phyloP scores from a whole-genome alignment of 2,888 invertebrate genomes.

The Liodrosophila aerea region DNA sequence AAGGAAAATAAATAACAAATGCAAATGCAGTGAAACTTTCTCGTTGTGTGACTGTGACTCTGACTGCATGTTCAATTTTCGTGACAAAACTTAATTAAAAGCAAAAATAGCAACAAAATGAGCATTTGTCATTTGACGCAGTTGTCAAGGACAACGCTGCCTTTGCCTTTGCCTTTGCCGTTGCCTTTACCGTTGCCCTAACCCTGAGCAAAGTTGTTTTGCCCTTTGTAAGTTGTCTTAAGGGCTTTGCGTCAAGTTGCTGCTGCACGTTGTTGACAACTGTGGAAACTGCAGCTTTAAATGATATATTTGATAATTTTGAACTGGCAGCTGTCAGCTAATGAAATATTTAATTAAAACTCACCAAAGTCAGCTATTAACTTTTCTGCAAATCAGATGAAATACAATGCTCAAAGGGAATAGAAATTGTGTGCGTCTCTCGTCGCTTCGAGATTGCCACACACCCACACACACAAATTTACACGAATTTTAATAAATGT shows the following conservation, averaged over 20 bases:
- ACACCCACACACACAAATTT: constrained; percentile 25
- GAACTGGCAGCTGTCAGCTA: constrained; percentile 3
- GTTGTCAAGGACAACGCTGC: constrained; percentile 22
- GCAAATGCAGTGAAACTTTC: constrained; percentile 45
- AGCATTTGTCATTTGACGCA: constrained; percentile 40
- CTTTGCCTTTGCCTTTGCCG: no score
- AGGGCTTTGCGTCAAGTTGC: not conserved
- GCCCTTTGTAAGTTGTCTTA: not conserved
- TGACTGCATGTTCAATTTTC: constrained; percentile 40
- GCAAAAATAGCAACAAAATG: constrained; percentile 18
- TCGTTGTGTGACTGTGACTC: constrained; percentile 9
- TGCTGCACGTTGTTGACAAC: no score
- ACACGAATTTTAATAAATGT: constrained; percentile 55
- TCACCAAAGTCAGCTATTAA: constrained; percentile 8
- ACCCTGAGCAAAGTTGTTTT: constrained; percentile 1
- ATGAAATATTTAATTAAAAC: constrained; percentile 37
- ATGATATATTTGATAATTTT: constrained; percentile 2
- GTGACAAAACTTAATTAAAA: constrained; percentile 59
- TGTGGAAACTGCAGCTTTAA: constrained; percentile 1
- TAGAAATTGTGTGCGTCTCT: constrained; percentile 8
- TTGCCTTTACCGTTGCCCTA: no score
- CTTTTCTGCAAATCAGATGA: constrained; percentile 6
- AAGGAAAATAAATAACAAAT: constrained; percentile 13
- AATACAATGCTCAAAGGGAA: constrained; percentile 4
- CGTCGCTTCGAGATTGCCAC: constrained; percentile 1